phyloP scores from a whole-genome alignment of 2,888 invertebrate species.

The Pilophorus perplexus region DNA sequence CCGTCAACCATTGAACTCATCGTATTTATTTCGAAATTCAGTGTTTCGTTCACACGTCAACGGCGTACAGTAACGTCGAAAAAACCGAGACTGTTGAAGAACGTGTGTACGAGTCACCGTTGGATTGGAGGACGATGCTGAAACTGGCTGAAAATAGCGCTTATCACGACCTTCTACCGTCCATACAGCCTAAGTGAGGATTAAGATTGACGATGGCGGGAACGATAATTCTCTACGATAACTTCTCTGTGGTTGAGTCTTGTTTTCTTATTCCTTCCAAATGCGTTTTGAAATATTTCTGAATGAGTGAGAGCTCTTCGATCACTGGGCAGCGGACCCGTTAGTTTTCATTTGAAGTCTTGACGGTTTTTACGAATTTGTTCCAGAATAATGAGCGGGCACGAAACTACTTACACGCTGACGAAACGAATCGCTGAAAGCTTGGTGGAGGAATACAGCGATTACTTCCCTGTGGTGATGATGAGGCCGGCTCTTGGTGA shows the following conservation, averaged over 20 bases:
- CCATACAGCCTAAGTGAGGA: constrained; percentile 3
- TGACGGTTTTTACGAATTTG: not conserved
- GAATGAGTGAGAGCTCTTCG: no score
- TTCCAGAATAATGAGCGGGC: constrained; percentile 33
- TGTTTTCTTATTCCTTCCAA: no score
- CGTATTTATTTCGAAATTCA: no score
- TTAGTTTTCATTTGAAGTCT: no score
- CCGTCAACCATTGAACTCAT: no score
- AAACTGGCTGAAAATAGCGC: not conserved
- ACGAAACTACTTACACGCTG: constrained; percentile 28
- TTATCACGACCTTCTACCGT: not conserved
- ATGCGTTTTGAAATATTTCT: no score
- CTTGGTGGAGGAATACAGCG: constrained; percentile 17
- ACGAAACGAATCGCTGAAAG: constrained; percentile 35
- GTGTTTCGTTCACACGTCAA: constrained; percentile 34
- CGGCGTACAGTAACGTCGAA: constrained; percentile 25
- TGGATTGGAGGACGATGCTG: constrained; percentile 35
- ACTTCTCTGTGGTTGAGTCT: no score
- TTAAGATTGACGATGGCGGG: no score
- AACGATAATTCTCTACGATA: no score
- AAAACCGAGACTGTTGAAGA: constrained; percentile 8
- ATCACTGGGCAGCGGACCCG: no score
- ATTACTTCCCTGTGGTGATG: constrained; percentile 20
- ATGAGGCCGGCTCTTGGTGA: constrained; percentile 32
- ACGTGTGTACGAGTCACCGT: constrained; percentile 16